Evolutionary conservation across 2,888 invertebrate genomes (phyloP), one percentile per base, ranked within the genome.

Genomic region (Cantharis flavilabris): DNA sequence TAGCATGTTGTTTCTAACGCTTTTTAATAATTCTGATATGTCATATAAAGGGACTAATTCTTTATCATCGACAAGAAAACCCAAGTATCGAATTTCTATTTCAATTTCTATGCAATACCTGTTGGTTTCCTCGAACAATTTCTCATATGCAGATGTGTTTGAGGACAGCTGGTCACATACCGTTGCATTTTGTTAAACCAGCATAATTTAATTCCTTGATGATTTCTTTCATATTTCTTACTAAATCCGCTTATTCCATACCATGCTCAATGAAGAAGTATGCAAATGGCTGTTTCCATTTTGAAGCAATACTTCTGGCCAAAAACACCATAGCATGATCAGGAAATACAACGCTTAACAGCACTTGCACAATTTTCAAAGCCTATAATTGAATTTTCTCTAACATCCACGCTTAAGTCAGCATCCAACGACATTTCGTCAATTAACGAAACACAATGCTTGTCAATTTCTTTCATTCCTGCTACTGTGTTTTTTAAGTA

Each of bases 241-340:
- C 18, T n/a, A 73, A 9, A n/a, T 70, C 26, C 0, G 13, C n/a
- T 30, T 64, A 3, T 5, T 14, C 28, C 33, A 70, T 73, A 0
- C 73, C 76, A 49, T 23, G n/a, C 65, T 76, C 71, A 1, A 26
- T 28, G 49, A 76, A 71, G 62, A 16, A 73, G 26, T 33, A 78
- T 28, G 26, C 23, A 1, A 78, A 62, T 1, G 75, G 75, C 14
- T 71, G 70, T 28, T 78, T 78, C 78, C 78, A 78, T 18, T 78
- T 78, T n/a, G 20, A 72, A 0, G 49, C 1, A 4, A 72, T 16
- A 4, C 75, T 75, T 71, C 80, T 82, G 7, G 81, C n/a, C 78
- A 84, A 79, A 70, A 83, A 84, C 14, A 82, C 79, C 28, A 81
- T 33, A 62, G 82, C 83, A 77, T 84, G 83, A 65, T 84, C 83